Conservation (phyloP, 2,113 vertebrate genomes). For the Numenius arquata region DNA sequence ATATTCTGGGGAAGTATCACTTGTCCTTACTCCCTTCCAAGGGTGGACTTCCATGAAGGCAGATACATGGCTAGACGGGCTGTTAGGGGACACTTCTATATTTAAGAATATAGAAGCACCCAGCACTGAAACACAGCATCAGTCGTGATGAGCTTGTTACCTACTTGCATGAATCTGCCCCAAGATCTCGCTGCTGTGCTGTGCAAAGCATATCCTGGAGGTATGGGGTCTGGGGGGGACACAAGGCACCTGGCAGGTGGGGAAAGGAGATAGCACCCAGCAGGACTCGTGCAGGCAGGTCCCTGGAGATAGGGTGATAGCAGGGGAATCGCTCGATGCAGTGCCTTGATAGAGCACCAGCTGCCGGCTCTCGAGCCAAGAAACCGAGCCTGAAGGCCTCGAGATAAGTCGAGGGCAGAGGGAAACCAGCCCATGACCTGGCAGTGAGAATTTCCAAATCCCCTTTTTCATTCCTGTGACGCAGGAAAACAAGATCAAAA, state of each 20-base stretch:
- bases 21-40: neutral
- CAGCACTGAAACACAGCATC: rapidly evolving
- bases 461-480: neutral
- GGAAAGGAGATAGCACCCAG: neutral
- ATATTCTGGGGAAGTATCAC: neutral
- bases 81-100: neutral
- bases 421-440: neutral
- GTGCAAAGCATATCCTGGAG: neutral
- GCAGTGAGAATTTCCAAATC: neutral
- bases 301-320: neutral
- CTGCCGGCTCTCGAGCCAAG: neutral
- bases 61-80: neutral
- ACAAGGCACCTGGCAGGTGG: neutral
- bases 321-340: neutral
- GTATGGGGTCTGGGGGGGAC: rapidly evolving
- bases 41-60: neutral
- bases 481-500: neutral
- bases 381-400: neutral
- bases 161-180: neutral
- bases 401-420: neutral
- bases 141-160: neutral
- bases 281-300: neutral
- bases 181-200: neutral
- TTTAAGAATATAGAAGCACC: neutral
- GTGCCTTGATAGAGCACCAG: neutral